phyloP scores from a whole-genome alignment of 2,113 vertebrate species.

The Nycticryphes semicollaris region DNA sequence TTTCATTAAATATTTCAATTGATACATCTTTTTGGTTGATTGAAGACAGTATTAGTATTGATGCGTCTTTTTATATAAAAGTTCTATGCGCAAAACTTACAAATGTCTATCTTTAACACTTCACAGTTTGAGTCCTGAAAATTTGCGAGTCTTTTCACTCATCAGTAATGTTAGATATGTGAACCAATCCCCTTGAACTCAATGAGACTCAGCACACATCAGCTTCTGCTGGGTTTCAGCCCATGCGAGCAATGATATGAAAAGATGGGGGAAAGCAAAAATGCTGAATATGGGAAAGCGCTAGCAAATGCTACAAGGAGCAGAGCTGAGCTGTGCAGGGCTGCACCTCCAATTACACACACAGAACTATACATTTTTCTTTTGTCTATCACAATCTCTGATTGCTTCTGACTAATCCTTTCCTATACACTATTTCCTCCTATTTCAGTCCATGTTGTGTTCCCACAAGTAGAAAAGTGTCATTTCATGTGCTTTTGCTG shows the following conservation, averaged over 20 bases:
- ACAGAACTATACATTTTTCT: neutral
- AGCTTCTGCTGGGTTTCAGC: neutral
- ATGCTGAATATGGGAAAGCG: neutral
- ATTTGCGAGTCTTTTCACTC: neutral
- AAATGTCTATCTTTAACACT: neutral
- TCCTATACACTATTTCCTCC: neutral
- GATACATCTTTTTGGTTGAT: neutral
- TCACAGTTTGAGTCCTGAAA: neutral
- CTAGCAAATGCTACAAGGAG: neutral
- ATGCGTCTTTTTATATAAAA: neutral
- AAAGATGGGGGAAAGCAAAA: neutral
- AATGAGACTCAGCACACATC: neutral
- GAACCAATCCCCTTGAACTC: neutral
- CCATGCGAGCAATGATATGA: rapidly evolving
- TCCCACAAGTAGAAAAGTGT: slow-evolving; percentile 18
- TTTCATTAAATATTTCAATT: neutral
- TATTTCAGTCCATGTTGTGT: neutral
- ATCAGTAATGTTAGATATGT: neutral
- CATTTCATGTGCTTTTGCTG: slow-evolving; percentile 3
- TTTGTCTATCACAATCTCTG: neutral
- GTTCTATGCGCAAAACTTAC: neutral
- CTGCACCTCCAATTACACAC: neutral
- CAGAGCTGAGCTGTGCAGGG: neutral
- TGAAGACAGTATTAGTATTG: neutral
- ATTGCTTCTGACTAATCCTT: slow-evolving; percentile 10